Percentiles rank a stretch among this genome's conserved stretches.
Conservation (phyloP, 2,888 invertebrate genomes). For the Xiphydria camelus region DNA sequence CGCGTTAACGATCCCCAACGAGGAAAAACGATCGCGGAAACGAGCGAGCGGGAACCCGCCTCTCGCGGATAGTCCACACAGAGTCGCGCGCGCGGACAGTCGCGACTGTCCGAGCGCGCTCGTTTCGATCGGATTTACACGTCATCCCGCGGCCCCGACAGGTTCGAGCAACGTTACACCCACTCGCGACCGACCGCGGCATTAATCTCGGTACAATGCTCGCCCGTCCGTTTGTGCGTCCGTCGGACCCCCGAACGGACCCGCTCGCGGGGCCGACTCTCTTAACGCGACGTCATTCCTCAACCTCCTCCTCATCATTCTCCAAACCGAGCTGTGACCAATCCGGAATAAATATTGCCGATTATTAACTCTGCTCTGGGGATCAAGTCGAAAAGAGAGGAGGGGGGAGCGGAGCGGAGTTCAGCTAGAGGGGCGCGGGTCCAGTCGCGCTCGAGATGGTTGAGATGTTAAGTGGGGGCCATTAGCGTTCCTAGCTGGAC, state of each 20-base stretch:
- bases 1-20: no score
- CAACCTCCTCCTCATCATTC: slow-evolving; percentile 44
- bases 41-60: no score
- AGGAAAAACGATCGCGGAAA: no score
- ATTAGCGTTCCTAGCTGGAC: slow-evolving; percentile 48
- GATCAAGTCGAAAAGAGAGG: not conserved
- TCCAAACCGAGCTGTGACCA: slow-evolving; percentile 53
- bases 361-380: slow-evolving; percentile 48
- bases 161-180: slow-evolving; percentile 7
- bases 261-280: not conserved
- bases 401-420: slow-evolving; percentile 5
- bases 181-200: slow-evolving; percentile 30
- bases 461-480: slow-evolving; percentile 58
- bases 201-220: slow-evolving; percentile 41
- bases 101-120: no score
- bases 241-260: not conserved
- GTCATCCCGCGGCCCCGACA: not conserved
- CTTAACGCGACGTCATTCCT: slow-evolving; percentile 16
- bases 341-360: slow-evolving; percentile 57
- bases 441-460: slow-evolving; percentile 36
- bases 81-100: no score
- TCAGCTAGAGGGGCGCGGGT: slow-evolving; percentile 1
- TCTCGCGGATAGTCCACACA: no score
- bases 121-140: slow-evolving; percentile 1
- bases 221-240: slow-evolving; percentile 15